Percentiles rank a stretch among this genome's conserved stretches.
Evolutionary conservation across 1,140 invertebrate species (phyloP).

Genomic region (Hypothenemus hampei): DNA sequence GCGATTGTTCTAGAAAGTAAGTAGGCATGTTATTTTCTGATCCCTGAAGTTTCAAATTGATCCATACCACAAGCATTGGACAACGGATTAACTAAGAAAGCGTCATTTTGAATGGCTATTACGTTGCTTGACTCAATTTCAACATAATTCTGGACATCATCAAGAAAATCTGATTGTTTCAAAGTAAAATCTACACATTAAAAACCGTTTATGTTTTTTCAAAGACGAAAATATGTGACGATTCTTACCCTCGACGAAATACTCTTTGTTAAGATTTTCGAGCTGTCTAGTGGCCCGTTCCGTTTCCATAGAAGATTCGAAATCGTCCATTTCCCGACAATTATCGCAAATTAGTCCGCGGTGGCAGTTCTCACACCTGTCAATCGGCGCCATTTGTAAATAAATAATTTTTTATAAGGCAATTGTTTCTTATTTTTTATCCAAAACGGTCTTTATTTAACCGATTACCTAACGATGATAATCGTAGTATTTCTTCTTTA

Average conservation of each 20-base stretch:
- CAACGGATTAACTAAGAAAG: too few relatives aligned
- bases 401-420: too few relatives aligned
- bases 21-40: background rate
- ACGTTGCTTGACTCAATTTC: constrained; percentile 38
- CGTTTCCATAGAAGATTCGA: constrained; percentile 21
- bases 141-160: constrained; percentile 37
- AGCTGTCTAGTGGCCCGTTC: constrained; percentile 25
- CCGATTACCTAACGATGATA: too few relatives aligned
- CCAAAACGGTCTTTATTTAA: too few relatives aligned
- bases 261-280: constrained; percentile 27
- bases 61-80: too few relatives aligned
- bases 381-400: constrained; percentile 9
- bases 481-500: too few relatives aligned
- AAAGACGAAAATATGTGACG: background rate
- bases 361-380: constrained; percentile 23
- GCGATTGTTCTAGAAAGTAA: background rate
- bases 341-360: constrained; percentile 21
- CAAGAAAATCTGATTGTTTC: constrained; percentile 30
- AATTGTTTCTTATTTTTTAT: too few relatives aligned
- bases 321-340: constrained; percentile 21
- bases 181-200: constrained; percentile 10
- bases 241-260: constrained; percentile 14
- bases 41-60: too few relatives aligned
- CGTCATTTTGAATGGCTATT: constrained; percentile 36
- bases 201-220: background rate